phyloP scores from a whole-genome alignment of 2,888 invertebrate species.

The Epistrophe grossulariae region DNA sequence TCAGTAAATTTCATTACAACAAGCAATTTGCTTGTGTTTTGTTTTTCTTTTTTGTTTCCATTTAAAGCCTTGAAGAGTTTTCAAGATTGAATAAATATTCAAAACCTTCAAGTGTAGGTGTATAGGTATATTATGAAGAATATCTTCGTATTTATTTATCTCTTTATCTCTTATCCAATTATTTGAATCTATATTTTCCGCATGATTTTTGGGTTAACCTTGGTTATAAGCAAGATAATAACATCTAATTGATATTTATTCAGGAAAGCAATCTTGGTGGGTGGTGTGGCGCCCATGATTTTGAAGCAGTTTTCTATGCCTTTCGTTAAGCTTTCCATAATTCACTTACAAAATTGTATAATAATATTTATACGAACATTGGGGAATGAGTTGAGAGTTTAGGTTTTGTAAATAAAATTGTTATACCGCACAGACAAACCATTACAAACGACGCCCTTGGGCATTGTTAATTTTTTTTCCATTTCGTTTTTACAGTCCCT shows the following conservation, averaged over 20 bases:
- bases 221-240: constrained; percentile 6
- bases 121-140: not conserved
- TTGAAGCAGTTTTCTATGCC: not conserved
- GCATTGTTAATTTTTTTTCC: constrained; percentile 57
- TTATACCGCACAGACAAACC: constrained; percentile 29
- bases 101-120: not conserved
- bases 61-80: not conserved
- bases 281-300: not conserved
- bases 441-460: constrained; percentile 56
- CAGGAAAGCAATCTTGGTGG: not conserved
- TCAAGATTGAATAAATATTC: constrained; percentile 22
- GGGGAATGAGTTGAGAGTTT: not conserved
- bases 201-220: constrained; percentile 17
- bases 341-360: not conserved
- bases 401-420: constrained; percentile 37
- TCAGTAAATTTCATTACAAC: not conserved
- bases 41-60: too few species aligned
- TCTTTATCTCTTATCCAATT: not conserved
- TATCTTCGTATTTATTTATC: not conserved
- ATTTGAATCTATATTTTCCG: constrained; percentile 6
- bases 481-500: constrained; percentile 30
- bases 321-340: not conserved
- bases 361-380: not conserved
- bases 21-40: not conserved
- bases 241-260: constrained; percentile 30